A percentile compares a stretch with the other conserved stretches of the same genome.
These are phyloP conservation scores for Ateles fusciceps DNA, from an alignment of 2,797 vertebrate species.

Conservation along the genomic window DNA sequence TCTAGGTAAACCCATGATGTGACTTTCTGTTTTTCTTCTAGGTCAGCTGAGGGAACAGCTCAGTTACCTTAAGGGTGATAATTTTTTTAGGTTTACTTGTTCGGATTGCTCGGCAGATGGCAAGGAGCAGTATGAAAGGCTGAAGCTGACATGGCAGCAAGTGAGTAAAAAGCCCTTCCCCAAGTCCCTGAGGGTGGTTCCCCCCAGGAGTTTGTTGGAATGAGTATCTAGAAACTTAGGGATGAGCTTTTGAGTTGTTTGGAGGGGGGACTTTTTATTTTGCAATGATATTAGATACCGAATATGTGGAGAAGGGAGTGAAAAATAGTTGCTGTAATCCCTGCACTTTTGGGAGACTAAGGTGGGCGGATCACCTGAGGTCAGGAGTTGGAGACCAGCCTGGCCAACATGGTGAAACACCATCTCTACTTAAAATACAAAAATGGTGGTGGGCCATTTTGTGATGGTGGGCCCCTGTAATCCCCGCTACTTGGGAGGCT, in stretches of 20 bases:
- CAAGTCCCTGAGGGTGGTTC: not conserved
- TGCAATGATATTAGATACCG: not conserved
- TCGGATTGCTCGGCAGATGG: constrained; percentile 92
- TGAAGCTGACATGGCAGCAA: constrained; percentile 98
- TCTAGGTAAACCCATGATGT: not conserved
- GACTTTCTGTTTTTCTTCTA: constrained; percentile 80
- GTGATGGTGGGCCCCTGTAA: not conserved
- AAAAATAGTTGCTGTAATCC: not conserved
- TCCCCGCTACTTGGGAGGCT: not conserved
- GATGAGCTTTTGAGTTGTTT: not conserved
- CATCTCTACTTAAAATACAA: not conserved
- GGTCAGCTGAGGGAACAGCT: constrained; percentile 93
- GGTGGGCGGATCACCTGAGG: not conserved
- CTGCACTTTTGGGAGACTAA: not conserved
- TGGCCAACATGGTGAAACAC: not conserved
- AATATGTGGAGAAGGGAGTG: not conserved
- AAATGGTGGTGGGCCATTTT: not conserved
- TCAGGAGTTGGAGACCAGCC: not conserved
- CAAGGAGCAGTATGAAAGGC: constrained; percentile 95
- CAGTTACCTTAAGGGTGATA: constrained; percentile 99
- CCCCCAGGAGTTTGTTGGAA: not conserved
- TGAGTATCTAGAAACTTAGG: not conserved
- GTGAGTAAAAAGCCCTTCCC: constrained; percentile 80
- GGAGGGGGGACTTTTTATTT: not conserved
- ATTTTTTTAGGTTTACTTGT: constrained; percentile 97